Conservation (phyloP, 1,140 invertebrate species). For the Pachyrhynchus sulphureomaculatus region DNA sequence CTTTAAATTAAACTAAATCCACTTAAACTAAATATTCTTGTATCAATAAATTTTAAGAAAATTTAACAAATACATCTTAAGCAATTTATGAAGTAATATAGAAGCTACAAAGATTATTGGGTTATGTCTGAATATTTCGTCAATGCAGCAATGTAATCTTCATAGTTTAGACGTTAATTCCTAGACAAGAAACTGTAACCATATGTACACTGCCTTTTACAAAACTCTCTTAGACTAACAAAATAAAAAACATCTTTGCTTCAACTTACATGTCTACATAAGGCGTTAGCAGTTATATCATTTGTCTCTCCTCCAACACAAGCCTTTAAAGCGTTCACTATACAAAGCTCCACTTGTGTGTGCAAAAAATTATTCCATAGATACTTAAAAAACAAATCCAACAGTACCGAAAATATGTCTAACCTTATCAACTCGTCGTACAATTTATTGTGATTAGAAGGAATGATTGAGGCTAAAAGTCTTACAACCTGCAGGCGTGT, state of each 20-base stretch:
- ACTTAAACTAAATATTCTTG: too few relatives aligned
- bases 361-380: slow-evolving; percentile 89
- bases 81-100: too few relatives aligned
- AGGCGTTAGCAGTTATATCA: slow-evolving; percentile 51
- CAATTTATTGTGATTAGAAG: slow-evolving; percentile 61
- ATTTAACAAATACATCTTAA: too few relatives aligned
- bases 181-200: neutral
- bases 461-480: slow-evolving; percentile 68
- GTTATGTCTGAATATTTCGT: too few relatives aligned
- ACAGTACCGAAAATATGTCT: slow-evolving; percentile 55
- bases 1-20: too few relatives aligned
- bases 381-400: slow-evolving; percentile 84
- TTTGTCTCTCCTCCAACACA: slow-evolving; percentile 36
- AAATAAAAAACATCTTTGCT: too few relatives aligned
- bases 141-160: too few relatives aligned
- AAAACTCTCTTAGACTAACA: too few relatives aligned
- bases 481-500: slow-evolving; percentile 74
- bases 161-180: neutral
- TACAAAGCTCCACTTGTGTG: slow-evolving; percentile 75
- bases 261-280: slow-evolving; percentile 59
- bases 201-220: too few relatives aligned
- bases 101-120: too few relatives aligned
- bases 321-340: slow-evolving; percentile 65
- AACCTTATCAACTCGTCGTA: slow-evolving; percentile 52
- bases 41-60: too few relatives aligned